Evolutionary conservation across 2,888 invertebrate genomes (phyloP).

Genomic region (Eupithecia centaureata): DNA sequence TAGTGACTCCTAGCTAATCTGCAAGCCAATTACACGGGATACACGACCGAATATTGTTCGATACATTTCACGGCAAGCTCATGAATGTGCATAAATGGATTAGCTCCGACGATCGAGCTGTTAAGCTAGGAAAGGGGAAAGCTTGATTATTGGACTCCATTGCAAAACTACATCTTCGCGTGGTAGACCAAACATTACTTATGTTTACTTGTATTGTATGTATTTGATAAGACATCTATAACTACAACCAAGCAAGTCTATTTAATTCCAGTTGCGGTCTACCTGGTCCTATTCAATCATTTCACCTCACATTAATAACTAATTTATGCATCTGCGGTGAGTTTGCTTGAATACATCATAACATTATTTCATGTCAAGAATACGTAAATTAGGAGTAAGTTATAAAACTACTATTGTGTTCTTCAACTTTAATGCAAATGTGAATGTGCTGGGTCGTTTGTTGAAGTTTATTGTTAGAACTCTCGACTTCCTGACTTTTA

Average conservation of each 20-base stretch:
- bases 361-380: neutral
- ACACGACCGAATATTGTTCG: constrained; percentile 76
- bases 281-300: neutral
- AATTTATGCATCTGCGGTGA: neutral
- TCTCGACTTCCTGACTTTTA: neutral
- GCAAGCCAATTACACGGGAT: constrained; percentile 75
- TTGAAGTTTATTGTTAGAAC: neutral
- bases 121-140: neutral
- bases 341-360: neutral
- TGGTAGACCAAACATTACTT: neutral
- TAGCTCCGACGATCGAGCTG: neutral
- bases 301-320: neutral
- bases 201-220: too few species aligned
- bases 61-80: constrained; percentile 47
- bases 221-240: neutral
- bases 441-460: neutral
- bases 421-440: neutral
- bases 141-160: neutral
- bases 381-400: neutral
- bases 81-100: constrained; percentile 23
- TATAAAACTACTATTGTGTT: neutral
- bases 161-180: neutral
- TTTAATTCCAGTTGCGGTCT: neutral
- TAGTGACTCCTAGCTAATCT: constrained; percentile 43
- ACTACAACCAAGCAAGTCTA: neutral